A percentile compares a stretch with the other conserved stretches of the same genome.
Conservation (phyloP, 2,888 invertebrate genomes). For the Drosophila mimica region DNA sequence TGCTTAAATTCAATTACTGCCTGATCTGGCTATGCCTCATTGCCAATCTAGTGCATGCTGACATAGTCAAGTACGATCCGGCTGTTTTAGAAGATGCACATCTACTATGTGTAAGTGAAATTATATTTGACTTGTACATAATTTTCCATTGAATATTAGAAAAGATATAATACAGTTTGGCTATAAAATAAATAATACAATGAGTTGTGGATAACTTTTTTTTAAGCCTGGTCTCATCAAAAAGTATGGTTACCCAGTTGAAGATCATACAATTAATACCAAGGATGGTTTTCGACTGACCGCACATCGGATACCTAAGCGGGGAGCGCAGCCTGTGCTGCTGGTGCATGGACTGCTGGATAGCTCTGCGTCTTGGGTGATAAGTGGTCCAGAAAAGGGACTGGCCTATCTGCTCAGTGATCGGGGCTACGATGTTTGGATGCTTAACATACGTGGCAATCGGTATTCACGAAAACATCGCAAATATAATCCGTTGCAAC, state of each 20-base stretch:
- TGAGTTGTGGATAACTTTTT: neutral
- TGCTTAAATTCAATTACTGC: constrained; percentile 13
- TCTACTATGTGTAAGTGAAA: constrained; percentile 40
- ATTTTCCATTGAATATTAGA: neutral
- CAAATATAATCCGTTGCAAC: constrained; percentile 85
- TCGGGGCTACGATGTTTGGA: constrained; percentile 87
- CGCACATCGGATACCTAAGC: constrained; percentile 89
- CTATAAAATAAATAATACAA: neutral
- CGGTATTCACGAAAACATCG: constrained; percentile 86
- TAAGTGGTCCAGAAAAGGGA: constrained; percentile 88
- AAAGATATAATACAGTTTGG: neutral
- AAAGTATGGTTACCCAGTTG: constrained; percentile 88
- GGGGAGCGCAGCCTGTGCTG: constrained; percentile 86
- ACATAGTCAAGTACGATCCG: constrained; percentile 25
- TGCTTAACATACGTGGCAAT: constrained; percentile 89
- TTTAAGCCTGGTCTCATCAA: constrained; percentile 68
- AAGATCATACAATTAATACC: constrained; percentile 88
- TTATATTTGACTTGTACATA: neutral
- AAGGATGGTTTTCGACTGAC: constrained; percentile 91
- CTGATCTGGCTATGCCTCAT: constrained; percentile 29
- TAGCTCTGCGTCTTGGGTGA: constrained; percentile 89
- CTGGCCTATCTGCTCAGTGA: constrained; percentile 87
- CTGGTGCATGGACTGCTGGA: constrained; percentile 90
- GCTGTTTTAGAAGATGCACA: constrained; percentile 38
- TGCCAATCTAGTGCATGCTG: constrained; percentile 7